Percentiles rank a stretch among this genome's conserved stretches.
Evolutionary conservation across 2,113 vertebrate species (phyloP).

Genomic region (Scolopax mira): DNA sequence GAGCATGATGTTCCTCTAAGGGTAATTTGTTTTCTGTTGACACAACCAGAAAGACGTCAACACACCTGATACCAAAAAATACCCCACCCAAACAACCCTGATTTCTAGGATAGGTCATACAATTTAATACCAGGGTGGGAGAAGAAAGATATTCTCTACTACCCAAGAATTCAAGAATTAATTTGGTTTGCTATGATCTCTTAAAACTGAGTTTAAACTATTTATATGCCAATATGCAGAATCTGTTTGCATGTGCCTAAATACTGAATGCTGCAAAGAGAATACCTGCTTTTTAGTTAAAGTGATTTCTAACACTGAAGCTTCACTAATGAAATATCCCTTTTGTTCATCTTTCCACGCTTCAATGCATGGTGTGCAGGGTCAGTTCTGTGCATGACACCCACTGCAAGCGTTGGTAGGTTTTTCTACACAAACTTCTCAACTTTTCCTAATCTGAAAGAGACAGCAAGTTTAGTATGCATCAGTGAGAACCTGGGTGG

Average conservation of each 20-base stretch:
- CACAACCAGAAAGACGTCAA: background rate
- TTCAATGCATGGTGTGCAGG: conserved; percentile 83
- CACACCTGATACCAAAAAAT: background rate
- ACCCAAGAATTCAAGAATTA: conserved; percentile 69
- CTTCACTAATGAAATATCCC: conserved; percentile 81
- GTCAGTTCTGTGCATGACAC: conserved; percentile 84
- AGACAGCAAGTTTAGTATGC: conserved; percentile 59
- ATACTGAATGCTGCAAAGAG: conserved; percentile 64
- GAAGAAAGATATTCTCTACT: conserved; percentile 5
- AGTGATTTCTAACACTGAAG: conserved; percentile 69
- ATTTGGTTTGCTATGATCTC: conserved; percentile 60
- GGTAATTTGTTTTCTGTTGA: background rate
- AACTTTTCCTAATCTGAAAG: conserved; percentile 70
- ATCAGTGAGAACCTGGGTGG: conserved; percentile 62
- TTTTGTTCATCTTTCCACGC: conserved; percentile 82
- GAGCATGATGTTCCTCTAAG: background rate
- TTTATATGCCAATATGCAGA: conserved; percentile 17
- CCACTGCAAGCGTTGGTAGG: conserved; percentile 84
- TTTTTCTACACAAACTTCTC: conserved; percentile 77
- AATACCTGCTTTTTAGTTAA: conserved; percentile 68
- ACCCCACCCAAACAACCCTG: background rate
- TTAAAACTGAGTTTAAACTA: conserved; percentile 58
- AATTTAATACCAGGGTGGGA: background rate
- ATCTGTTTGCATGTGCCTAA: conserved; percentile 70
- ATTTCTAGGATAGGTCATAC: background rate